Evolutionary conservation across 2,888 invertebrate species (phyloP).

Genomic region (Megalurothrips usitatus): DNA sequence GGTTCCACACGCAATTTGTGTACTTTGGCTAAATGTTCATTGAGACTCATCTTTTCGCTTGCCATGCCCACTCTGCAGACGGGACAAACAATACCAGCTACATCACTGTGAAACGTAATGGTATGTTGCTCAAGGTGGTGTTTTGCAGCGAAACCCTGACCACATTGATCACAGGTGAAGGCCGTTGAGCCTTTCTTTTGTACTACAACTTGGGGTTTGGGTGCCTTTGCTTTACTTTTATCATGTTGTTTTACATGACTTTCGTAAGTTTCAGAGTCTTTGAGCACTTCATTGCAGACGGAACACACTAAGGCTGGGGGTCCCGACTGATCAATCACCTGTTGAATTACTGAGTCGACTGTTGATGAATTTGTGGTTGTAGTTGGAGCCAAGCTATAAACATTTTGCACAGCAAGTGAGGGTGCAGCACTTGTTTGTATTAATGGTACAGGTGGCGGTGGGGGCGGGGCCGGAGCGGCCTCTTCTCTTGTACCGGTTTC

Average conservation of each 20-base stretch:
- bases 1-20: constrained; percentile 4
- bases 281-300: neutral
- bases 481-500: neutral
- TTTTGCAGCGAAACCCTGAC: constrained; percentile 12
- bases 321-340: neutral
- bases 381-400: neutral
- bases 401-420: neutral
- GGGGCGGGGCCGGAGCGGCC: too few species aligned
- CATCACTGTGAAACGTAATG: constrained; percentile 11
- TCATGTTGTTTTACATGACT: constrained; percentile 6
- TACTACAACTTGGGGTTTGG: neutral
- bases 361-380: neutral
- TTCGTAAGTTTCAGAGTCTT: constrained; percentile 19
- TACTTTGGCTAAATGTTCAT: constrained; percentile 16
- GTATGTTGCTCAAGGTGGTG: constrained; percentile 19
- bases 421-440: neutral
- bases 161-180: constrained; percentile 12
- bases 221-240: neutral
- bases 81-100: constrained; percentile 4
- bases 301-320: constrained; percentile 7
- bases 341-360: neutral
- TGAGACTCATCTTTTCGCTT: neutral
- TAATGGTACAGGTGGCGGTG: neutral
- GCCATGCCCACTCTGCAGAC: constrained; percentile 10
- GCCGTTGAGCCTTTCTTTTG: neutral